Evolutionary conservation across 2,113 vertebrate species (phyloP).

Genomic region (Rhinolophus ferrumequinum): DNA sequence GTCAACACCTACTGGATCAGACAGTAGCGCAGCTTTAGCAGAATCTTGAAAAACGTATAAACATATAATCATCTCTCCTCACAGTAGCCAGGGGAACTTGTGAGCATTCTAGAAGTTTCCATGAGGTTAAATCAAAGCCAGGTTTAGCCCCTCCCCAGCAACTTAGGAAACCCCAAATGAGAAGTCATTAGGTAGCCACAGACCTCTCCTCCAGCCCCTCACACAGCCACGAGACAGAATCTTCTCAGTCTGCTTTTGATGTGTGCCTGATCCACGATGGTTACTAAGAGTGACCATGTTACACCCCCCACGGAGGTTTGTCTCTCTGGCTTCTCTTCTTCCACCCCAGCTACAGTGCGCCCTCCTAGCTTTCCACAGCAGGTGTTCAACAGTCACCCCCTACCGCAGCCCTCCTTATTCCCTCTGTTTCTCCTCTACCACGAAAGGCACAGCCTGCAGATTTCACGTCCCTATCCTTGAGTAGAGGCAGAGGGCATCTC

Average conservation of each 20-base stretch:
- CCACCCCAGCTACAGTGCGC: too few relatives aligned
- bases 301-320: not conserved
- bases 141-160: not conserved
- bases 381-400: rapidly evolving
- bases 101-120: not conserved
- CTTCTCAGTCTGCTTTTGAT: not conserved
- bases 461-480: not conserved
- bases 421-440: not conserved
- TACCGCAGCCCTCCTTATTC: not conserved
- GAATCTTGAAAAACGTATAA: not conserved
- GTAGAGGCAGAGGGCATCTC: not conserved
- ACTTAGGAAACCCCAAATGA: not conserved
- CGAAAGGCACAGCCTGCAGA: not conserved
- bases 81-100: not conserved
- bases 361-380: not conserved
- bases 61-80: not conserved
- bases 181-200: not conserved
- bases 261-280: not conserved
- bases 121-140: not conserved
- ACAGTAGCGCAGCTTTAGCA: not conserved
- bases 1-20: not conserved
- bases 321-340: not conserved
- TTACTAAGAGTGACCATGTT: not conserved
- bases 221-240: not conserved
- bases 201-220: not conserved